Percentiles rank a stretch among this genome's conserved stretches.
Conservation (phyloP, 2,888 invertebrate genomes). For the Epinotia brunnichana region DNA sequence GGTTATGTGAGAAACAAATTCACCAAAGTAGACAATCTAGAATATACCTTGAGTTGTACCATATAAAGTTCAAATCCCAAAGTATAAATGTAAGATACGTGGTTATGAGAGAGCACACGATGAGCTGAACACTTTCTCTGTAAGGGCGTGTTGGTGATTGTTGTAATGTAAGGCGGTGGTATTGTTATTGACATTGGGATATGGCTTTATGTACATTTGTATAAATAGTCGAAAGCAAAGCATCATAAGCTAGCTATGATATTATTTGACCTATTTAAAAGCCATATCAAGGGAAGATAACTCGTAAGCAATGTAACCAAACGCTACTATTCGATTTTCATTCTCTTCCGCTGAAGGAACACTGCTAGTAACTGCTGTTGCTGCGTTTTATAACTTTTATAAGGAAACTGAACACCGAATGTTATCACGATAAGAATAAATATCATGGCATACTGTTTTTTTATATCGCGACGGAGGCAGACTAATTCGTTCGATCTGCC, state of each 20-base stretch:
- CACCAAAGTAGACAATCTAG: constrained; percentile 4
- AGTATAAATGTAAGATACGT: background rate
- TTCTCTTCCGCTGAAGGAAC: too few species aligned
- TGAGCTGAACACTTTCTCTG: constrained; percentile 26
- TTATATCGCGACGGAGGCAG: too few species aligned
- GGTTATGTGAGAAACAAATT: background rate
- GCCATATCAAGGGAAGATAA: too few species aligned
- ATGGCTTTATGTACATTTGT: background rate
- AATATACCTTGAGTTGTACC: background rate
- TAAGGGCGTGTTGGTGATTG: constrained; percentile 23
- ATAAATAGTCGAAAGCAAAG: constrained; percentile 9
- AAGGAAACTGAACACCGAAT: too few species aligned
- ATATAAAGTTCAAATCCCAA: background rate
- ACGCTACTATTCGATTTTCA: too few species aligned
- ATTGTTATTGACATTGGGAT: constrained; percentile 26
- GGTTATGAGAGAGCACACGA: background rate
- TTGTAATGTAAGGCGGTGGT: constrained; percentile 17
- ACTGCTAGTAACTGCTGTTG: too few species aligned
- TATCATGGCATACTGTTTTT: too few species aligned
- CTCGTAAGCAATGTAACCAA: too few species aligned
- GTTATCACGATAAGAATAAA: too few species aligned
- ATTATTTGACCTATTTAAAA: too few species aligned
- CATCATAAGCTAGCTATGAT: background rate
- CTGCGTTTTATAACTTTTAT: too few species aligned
- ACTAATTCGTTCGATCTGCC: too few species aligned